Percentiles rank a stretch among this genome's conserved stretches.
Evolutionary conservation across 2,888 invertebrate genomes (phyloP).

Genomic region (Esperia sulphurella): DNA sequence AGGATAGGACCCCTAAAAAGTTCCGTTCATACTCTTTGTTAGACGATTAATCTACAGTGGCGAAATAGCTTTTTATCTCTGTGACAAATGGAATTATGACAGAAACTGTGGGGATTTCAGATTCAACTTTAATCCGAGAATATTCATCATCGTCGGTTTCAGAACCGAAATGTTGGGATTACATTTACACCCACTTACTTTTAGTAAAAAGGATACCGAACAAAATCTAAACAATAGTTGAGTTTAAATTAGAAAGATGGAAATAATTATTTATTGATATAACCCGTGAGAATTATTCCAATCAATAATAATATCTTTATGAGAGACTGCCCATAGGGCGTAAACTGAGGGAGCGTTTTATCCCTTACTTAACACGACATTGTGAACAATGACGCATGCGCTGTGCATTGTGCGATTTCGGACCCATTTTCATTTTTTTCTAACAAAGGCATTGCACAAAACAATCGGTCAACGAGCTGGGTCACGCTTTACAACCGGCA

Average conservation of each 20-base stretch:
- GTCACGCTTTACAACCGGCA: slow-evolving; percentile 52
- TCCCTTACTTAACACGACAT: slow-evolving; percentile 30
- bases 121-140: background rate
- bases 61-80: slow-evolving; percentile 16
- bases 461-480: slow-evolving; percentile 49
- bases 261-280: slow-evolving; percentile 4
- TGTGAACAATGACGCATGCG: slow-evolving; percentile 44
- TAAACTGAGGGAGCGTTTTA: slow-evolving; percentile 38
- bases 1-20: slow-evolving; percentile 6
- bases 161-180: too few relatives aligned
- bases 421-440: slow-evolving; percentile 37
- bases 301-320: slow-evolving; percentile 34
- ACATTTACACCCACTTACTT: background rate
- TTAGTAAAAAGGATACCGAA: too few relatives aligned
- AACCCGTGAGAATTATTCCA: slow-evolving; percentile 21
- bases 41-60: slow-evolving; percentile 10
- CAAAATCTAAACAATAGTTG: too few relatives aligned
- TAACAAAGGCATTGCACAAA: slow-evolving; percentile 54
- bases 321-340: slow-evolving; percentile 31
- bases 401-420: slow-evolving; percentile 43
- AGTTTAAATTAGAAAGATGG: background rate
- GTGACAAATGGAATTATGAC: slow-evolving; percentile 23
- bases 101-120: background rate
- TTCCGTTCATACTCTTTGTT: slow-evolving; percentile 12
- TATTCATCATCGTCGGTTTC: background rate